A percentile compares a stretch with the other conserved stretches of the same genome.
Conservation (phyloP, 2,797 vertebrate genomes). For the Pipistrellus pipistrellus region DNA sequence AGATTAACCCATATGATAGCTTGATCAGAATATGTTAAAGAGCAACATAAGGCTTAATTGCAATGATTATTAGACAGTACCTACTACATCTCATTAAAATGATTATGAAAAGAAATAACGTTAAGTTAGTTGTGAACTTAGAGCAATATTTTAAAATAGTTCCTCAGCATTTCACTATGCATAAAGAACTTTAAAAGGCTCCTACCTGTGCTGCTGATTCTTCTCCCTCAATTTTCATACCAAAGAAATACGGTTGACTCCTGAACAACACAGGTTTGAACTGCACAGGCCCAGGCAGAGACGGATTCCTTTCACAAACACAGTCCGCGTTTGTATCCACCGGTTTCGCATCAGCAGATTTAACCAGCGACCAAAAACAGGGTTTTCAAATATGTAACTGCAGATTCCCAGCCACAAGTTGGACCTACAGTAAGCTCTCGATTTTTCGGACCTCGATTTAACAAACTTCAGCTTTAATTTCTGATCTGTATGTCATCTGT, state of each 20-base stretch:
- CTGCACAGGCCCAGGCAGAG: too few relatives aligned
- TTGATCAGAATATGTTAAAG: neutral
- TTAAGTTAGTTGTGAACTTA: neutral
- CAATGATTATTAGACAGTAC: neutral
- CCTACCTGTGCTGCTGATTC: neutral
- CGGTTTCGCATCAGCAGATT: neutral
- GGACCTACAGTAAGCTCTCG: neutral
- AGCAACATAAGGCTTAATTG: neutral
- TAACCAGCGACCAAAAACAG: neutral
- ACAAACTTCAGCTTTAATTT: neutral
- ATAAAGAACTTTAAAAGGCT: neutral
- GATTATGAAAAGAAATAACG: neutral
- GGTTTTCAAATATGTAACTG: neutral
- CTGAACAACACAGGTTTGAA: neutral
- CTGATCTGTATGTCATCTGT: accelerated
- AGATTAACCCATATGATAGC: neutral
- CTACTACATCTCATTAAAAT: conserved; percentile 6
- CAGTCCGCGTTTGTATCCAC: neutral
- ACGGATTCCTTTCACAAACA: neutral
- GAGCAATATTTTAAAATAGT: neutral
- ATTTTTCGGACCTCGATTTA: neutral
- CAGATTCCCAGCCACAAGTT: neutral
- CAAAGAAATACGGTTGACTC: neutral
- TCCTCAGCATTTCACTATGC: neutral
- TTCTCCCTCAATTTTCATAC: neutral